These are phyloP conservation scores for Crenichthys baileyi DNA, from an alignment of 2,797 vertebrate species.

Conservation along the genomic window DNA sequence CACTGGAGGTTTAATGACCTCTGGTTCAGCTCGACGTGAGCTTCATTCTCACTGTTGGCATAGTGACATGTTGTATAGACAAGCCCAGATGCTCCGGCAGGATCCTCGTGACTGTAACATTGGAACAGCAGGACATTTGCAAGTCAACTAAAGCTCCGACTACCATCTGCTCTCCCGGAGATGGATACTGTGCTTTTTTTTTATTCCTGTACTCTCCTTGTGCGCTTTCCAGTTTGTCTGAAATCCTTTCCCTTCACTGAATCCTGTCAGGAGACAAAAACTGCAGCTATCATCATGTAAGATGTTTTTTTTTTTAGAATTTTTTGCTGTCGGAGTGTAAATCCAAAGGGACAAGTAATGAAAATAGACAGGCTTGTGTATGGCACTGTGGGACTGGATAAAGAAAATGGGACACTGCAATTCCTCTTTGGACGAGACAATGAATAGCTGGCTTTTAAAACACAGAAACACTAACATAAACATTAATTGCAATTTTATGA, in stretches of 20 bases:
- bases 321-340: constrained; percentile 29
- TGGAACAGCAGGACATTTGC: constrained; percentile 72
- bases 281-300: constrained; percentile 39
- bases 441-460: neutral
- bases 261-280: constrained; percentile 52
- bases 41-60: constrained; percentile 46
- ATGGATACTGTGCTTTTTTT: constrained; percentile 50
- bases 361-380: constrained; percentile 36
- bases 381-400: constrained; percentile 37
- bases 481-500: neutral
- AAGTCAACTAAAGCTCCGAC: constrained; percentile 74
- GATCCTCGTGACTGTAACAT: constrained; percentile 68
- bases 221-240: constrained; percentile 23
- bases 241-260: constrained; percentile 48
- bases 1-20: constrained; percentile 33
- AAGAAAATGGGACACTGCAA: constrained; percentile 10
- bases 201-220: constrained; percentile 40
- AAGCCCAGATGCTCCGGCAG: constrained; percentile 74
- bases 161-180: constrained; percentile 78
- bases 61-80: constrained; percentile 57
- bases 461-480: neutral
- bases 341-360: constrained; percentile 36
- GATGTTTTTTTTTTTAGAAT: constrained; percentile 37
- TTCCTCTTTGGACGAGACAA: neutral
- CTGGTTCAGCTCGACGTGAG: constrained; percentile 27